Evolutionary conservation across 2,888 invertebrate genomes (phyloP), one percentile per base, ranked within the genome.

Genomic region (Chironomus tentans): DNA sequence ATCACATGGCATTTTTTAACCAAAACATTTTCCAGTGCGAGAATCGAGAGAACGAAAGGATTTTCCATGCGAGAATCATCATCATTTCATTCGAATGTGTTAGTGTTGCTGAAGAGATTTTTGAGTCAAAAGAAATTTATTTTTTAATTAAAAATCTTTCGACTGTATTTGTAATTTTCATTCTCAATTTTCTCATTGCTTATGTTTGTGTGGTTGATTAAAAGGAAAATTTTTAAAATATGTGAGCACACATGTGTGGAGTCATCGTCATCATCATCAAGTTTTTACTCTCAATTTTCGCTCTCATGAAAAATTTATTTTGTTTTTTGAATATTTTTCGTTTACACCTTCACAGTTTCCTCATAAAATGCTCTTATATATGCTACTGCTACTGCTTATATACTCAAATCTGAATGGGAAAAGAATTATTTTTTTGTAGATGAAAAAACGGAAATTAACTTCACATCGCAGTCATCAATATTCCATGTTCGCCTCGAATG

Each of bases 401-500:
- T 38, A 38, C 38, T 38, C 38, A 38, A 38, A 10, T n/a, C n/a
- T n/a, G n/a, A n/a, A n/a, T n/a, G 38, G 38, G 38, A 72, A 18
- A 28, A 62, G 61, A 61, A 72, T 72, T 38, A 22, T 4, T 62
- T 72, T 38, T 24, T 62, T 72, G 13, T 46, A 13, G 68, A 46
- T 18, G 68, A 46, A 74, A 74, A 74, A 46, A 46, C 74, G 74
- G 74, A 74, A 74, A 74, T 74, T 74, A 74, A 74, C 74, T 74
- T 65, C 74, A 47, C 62, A 74, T 38, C 62, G 68, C 74, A 74
- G 62, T 74, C 74, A 68, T 74, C 74, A 74, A 74, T 74, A 74
- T 74, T 74, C 74, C 74, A 74, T 74, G 74, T 38, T 74, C 68
- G 74, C 74, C 74, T 68, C 68, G 74, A 74, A 74, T 74, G 74